phyloP scores from a whole-genome alignment of 1,140 invertebrate species.

The Drosophila sechellia region DNA sequence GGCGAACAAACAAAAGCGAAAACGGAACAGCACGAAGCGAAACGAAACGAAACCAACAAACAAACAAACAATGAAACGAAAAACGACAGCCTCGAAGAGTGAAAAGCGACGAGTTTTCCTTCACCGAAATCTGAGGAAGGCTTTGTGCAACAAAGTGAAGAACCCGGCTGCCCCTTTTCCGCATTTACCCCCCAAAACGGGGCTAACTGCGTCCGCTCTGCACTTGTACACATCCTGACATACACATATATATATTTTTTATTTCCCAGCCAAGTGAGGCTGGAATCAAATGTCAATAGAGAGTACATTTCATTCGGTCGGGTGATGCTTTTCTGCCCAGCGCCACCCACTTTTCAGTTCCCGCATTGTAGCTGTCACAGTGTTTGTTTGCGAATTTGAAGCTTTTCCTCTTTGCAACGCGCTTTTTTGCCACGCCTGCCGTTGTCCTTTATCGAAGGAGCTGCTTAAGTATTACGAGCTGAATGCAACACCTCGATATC shows the following conservation, averaged over 20 bases:
- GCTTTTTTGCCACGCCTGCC: slow-evolving; percentile 45
- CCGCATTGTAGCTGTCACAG: slow-evolving; percentile 74
- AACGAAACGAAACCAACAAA: slow-evolving; percentile 36
- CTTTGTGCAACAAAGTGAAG: slow-evolving; percentile 63
- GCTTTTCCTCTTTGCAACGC: slow-evolving; percentile 70
- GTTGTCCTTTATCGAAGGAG: slow-evolving; percentile 14
- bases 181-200: slow-evolving; percentile 21
- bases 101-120: slow-evolving; percentile 52
- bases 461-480: not conserved
- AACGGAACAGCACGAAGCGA: slow-evolving; percentile 41
- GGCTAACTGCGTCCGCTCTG: slow-evolving; percentile 31
- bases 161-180: slow-evolving; percentile 25
- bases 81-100: slow-evolving; percentile 14
- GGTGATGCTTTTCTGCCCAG: slow-evolving; percentile 37
- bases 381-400: slow-evolving; percentile 80
- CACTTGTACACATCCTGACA: slow-evolving; percentile 20
- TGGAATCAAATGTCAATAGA: slow-evolving; percentile 81
- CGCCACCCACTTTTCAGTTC: slow-evolving; percentile 31
- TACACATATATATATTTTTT: slow-evolving; percentile 32
- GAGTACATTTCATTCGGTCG: slow-evolving; percentile 80
- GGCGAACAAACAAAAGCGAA: slow-evolving; percentile 49
- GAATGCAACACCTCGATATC: not conserved
- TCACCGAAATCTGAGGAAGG: slow-evolving; percentile 71
- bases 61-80: slow-evolving; percentile 58
- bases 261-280: slow-evolving; percentile 6